phyloP scores from a whole-genome alignment of 23 tunicate species.

The Styela clava region DNA sequence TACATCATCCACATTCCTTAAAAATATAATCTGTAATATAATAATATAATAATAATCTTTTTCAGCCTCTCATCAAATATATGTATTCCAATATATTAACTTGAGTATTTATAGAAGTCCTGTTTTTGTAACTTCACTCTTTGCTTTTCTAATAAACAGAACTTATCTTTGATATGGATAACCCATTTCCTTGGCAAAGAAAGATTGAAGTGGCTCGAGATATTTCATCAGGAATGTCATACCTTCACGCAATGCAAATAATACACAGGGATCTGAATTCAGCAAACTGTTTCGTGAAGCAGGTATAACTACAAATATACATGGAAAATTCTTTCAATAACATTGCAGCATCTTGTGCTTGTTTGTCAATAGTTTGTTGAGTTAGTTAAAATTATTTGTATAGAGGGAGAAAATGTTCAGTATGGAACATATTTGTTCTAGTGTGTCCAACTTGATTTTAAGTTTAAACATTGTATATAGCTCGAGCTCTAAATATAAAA shows the following conservation, averaged over 20 bases:
- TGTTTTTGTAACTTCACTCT: no score
- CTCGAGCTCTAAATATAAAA: no score
- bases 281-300: conserved; percentile 85
- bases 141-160: conserved; percentile 25
- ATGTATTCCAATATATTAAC: no score
- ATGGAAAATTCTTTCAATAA: no score
- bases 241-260: conserved; percentile 71
- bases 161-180: conserved; percentile 45
- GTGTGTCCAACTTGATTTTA: no score
- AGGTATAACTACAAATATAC: conserved; percentile 56
- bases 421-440: no score
- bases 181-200: conserved; percentile 62
- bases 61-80: no score
- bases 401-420: not conserved
- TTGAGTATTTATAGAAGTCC: no score
- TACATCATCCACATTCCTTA: no score
- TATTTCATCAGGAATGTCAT: conserved; percentile 83
- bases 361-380: not conserved
- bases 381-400: not conserved
- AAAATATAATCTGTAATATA: no score
- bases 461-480: no score
- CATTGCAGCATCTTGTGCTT: not conserved
- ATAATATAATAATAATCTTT: no score
- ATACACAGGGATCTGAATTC: conserved; percentile 92
- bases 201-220: conserved; percentile 69